phyloP scores from a whole-genome alignment of 2,113 vertebrate genomes.

The Carassius carassius region DNA sequence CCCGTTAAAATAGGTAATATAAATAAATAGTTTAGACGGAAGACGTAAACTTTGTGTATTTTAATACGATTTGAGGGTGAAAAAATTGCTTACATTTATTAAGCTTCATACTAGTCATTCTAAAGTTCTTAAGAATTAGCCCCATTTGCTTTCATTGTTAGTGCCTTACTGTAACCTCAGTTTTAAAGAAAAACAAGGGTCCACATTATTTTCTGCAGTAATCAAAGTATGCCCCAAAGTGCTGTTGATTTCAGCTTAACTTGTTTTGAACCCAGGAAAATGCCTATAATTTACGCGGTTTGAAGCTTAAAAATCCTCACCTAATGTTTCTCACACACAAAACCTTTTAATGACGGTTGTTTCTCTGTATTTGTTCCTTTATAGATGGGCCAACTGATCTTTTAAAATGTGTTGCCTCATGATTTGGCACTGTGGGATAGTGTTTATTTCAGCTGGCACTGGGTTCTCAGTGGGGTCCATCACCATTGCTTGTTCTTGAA shows the following conservation, averaged over 20 bases:
- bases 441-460: constrained; percentile 16
- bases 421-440: neutral
- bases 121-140: too few relatives aligned
- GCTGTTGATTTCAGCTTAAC: neutral
- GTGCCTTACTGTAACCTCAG: neutral
- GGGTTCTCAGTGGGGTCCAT: neutral
- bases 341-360: neutral
- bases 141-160: too few relatives aligned
- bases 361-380: constrained; percentile 20
- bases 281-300: neutral
- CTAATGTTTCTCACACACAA: neutral
- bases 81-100: too few relatives aligned
- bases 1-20: too few relatives aligned
- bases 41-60: too few relatives aligned
- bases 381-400: constrained; percentile 26
- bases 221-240: neutral
- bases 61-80: too few relatives aligned
- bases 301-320: neutral
- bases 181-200: neutral
- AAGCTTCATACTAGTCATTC: too few relatives aligned
- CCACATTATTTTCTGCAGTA: neutral
- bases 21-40: too few relatives aligned
- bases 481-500: neutral
- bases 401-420: constrained; percentile 36
- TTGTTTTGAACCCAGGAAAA: neutral